Percentiles rank a stretch among this genome's conserved stretches.
phyloP scores from a whole-genome alignment of 2,797 vertebrate genomes.

The Pseudochirops cupreus region DNA sequence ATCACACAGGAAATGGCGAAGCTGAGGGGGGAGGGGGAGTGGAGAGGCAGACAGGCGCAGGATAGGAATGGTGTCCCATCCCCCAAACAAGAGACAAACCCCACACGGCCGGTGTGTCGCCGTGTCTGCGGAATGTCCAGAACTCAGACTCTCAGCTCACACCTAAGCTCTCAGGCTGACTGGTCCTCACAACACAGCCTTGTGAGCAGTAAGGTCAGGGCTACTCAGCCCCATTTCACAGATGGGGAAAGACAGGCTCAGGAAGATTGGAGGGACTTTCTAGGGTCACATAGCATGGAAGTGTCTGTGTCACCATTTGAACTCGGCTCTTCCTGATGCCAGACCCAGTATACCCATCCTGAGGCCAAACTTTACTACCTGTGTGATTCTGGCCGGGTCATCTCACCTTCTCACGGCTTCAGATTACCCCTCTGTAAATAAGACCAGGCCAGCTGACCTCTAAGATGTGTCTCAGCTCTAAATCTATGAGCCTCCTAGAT shows the following conservation, averaged over 20 bases:
- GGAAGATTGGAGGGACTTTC: not conserved
- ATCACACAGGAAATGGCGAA: not conserved
- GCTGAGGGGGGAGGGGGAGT: not conserved
- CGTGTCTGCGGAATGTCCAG: not conserved
- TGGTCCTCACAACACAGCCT: not conserved
- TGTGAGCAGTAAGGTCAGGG: too few relatives aligned
- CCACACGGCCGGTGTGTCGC: not conserved
- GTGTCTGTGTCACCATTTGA: not conserved
- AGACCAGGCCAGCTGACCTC: not conserved
- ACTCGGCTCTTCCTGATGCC: not conserved
- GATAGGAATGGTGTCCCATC: not conserved
- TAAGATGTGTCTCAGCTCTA: too few relatives aligned
- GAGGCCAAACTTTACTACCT: not conserved
- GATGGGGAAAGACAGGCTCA: not conserved
- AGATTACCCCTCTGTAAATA: not conserved
- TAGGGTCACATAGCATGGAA: not conserved
- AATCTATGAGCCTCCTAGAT: not conserved
- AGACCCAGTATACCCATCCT: not conserved
- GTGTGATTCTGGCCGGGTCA: not conserved
- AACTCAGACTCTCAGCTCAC: not conserved
- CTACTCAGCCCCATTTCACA: not conserved
- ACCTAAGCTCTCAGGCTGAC: too few relatives aligned
- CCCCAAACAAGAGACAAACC: not conserved
- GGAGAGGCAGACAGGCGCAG: not conserved
- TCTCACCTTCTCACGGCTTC: not conserved